Conservation (phyloP, 2,888 invertebrate species). For the Tipula unca region DNA sequence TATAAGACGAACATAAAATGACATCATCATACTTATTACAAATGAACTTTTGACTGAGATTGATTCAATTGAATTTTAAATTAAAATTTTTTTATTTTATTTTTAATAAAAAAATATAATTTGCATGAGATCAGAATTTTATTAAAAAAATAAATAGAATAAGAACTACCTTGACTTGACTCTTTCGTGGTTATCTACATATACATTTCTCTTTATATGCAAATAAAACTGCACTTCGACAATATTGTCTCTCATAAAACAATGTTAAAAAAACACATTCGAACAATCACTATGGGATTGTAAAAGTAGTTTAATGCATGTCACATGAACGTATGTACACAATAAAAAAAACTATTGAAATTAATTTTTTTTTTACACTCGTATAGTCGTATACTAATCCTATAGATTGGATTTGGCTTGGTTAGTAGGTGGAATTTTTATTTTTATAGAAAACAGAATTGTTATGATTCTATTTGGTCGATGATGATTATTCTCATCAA, state of each 20-base stretch:
- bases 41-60: background rate
- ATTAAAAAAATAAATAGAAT: background rate
- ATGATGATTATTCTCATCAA: background rate
- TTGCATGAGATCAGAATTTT: background rate
- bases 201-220: no score
- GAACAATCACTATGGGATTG: background rate
- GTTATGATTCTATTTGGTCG: background rate
- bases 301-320: background rate
- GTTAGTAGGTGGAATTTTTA: background rate
- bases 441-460: background rate
- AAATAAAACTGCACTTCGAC: no score
- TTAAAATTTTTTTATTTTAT: background rate
- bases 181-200: background rate
- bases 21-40: background rate
- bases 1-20: background rate
- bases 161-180: background rate
- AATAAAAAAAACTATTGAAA: background rate
- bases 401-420: no score
- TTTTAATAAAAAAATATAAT: background rate
- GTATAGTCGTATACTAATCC: background rate
- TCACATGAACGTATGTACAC: background rate
- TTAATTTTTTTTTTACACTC: background rate
- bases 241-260: no score
- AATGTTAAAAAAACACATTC: no score
- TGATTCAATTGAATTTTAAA: background rate